phyloP scores from a whole-genome alignment of 2,113 vertebrate species.

The Sclerurus mexicanus region DNA sequence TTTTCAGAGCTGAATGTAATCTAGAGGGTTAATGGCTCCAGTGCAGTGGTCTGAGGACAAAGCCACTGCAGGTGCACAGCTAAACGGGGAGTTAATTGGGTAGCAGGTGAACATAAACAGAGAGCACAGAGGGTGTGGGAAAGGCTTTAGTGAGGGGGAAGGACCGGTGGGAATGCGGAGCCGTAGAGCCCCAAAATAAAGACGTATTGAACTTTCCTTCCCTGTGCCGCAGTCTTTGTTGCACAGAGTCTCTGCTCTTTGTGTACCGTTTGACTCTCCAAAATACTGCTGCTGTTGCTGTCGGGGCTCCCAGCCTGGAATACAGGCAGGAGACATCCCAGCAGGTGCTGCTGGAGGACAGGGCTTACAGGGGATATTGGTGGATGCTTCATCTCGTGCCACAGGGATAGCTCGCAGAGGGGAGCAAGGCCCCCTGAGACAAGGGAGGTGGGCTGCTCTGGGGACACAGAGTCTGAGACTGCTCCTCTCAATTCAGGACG shows the following conservation, averaged over 20 bases:
- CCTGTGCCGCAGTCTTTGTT: neutral
- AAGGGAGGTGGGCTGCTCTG: neutral
- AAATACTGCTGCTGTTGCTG: neutral
- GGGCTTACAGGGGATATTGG: rapidly evolving
- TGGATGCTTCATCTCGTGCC: rapidly evolving
- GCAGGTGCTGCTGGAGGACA: neutral
- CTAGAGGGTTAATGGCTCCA: conserved; percentile 70
- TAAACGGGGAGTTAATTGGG: conserved; percentile 69
- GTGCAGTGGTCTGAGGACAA: conserved; percentile 56
- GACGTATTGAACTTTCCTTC: neutral
- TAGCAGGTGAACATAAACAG: conserved; percentile 72
- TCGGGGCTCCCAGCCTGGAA: neutral
- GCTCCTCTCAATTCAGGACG: rapidly evolving
- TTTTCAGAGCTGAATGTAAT: conserved; percentile 49
- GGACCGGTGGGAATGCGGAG: conserved; percentile 10
- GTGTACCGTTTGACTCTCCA: neutral
- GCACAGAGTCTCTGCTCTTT: neutral
- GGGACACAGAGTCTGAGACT: neutral
- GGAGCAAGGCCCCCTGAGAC: neutral
- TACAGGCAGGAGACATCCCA: neutral
- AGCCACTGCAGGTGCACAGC: conserved; percentile 54
- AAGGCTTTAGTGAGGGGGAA: conserved; percentile 44
- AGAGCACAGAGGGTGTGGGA: conserved; percentile 42
- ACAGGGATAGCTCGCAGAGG: rapidly evolving
- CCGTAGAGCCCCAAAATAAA: conserved; percentile 34